A percentile compares a stretch with the other conserved stretches of the same genome.
These are phyloP conservation scores for Caenorhabditis sp. DNA, from an alignment of 2,888 invertebrate species.

Conservation along the genomic window DNA sequence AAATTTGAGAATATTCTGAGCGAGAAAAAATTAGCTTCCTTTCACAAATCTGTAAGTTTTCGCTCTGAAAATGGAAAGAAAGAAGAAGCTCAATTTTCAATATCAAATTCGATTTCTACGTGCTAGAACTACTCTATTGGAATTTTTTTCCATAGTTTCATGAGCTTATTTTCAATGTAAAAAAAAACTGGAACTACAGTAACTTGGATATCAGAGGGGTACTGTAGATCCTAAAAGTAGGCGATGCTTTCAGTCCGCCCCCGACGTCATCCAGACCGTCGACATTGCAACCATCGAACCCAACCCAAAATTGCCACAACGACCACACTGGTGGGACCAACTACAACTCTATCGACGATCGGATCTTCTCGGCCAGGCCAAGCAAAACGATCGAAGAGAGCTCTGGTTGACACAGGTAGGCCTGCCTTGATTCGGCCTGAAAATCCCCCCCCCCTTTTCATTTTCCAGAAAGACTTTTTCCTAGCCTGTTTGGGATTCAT, in stretches of 20 bases:
- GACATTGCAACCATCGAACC: slow-evolving; percentile 16
- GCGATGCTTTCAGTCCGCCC: slow-evolving; percentile 11
- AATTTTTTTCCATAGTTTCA: no score
- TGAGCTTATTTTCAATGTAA: no score
- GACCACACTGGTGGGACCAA: slow-evolving; percentile 45
- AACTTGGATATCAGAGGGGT: no score
- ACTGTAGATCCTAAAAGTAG: background rate
- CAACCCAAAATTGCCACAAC: slow-evolving; percentile 24
- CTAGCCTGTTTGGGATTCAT: slow-evolving; percentile 68
- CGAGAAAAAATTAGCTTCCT: no score
- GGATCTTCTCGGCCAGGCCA: slow-evolving; percentile 30
- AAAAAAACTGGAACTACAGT: no score
- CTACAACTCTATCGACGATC: slow-evolving; percentile 41
- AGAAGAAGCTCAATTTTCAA: no score
- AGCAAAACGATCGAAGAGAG: slow-evolving; percentile 60
- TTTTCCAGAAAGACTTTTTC: slow-evolving; percentile 64
- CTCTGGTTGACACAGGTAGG: slow-evolving; percentile 64
- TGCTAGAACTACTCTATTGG: no score
- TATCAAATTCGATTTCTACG: no score
- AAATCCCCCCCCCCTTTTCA: background rate
- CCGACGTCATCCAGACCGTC: slow-evolving; percentile 28
- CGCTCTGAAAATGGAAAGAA: no score
- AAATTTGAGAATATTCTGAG: no score
- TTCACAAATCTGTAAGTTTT: no score
- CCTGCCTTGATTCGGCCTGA: no score